phyloP scores from a whole-genome alignment of 2,113 vertebrate genomes.

The Capreolus pygargus region DNA sequence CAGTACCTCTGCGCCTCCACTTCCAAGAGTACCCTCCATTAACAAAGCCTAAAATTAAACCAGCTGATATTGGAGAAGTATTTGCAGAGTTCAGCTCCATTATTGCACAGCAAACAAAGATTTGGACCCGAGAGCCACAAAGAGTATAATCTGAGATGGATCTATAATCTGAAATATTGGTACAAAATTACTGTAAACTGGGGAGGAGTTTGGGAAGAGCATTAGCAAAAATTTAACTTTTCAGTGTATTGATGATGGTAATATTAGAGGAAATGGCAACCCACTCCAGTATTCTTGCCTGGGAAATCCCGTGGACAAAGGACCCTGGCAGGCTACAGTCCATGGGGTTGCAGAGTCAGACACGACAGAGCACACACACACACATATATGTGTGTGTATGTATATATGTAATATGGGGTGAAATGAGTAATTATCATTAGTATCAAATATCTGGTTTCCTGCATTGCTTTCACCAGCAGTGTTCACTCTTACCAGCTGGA shows the following conservation, averaged over 20 bases:
- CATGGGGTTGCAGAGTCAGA: not conserved
- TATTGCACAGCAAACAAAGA: not conserved
- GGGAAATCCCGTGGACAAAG: not conserved
- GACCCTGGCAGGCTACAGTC: not conserved
- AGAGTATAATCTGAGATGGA: not conserved
- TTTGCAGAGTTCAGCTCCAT: not conserved
- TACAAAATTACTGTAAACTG: not conserved
- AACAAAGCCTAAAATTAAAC: not conserved
- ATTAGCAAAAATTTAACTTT: not conserved
- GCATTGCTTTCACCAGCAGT: not conserved
- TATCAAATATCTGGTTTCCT: not conserved
- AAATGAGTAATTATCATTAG: not conserved
- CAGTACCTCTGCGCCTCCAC: rapidly evolving
- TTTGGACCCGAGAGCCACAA: not conserved
- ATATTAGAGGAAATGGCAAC: not conserved
- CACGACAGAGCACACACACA: rapidly evolving
- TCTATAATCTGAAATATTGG: conserved; percentile 3
- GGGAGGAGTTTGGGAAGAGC: not conserved
- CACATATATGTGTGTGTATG: not conserved
- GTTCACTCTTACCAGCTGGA: not conserved
- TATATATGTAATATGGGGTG: not conserved
- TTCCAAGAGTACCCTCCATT: not conserved
- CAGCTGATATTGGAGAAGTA: not conserved
- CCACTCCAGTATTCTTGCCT: not conserved
- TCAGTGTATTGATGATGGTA: not conserved